Conservation (phyloP, 1,140 invertebrate species). For the Aporrectodea caliginosa region DNA sequence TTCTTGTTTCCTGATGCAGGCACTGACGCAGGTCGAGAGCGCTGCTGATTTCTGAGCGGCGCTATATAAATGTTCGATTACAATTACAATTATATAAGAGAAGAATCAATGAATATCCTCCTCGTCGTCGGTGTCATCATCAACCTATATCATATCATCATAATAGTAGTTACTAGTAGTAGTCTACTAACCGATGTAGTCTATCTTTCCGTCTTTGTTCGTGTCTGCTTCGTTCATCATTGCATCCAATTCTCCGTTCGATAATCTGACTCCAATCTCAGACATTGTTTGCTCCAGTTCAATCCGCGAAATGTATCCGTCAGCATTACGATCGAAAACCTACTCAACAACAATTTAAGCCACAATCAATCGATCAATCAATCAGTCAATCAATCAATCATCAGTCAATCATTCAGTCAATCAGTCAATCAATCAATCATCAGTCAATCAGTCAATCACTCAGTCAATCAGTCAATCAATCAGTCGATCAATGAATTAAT, state of each 20-base stretch:
- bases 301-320: conserved; percentile 25
- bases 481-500: background rate
- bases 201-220: conserved; percentile 31
- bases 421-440: too few relatives aligned
- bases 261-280: conserved; percentile 25
- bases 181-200: conserved; percentile 29
- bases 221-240: conserved; percentile 31
- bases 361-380: background rate
- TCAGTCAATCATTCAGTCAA: too few relatives aligned
- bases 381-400: background rate
- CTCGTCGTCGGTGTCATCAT: background rate
- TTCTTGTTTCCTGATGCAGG: too few relatives aligned
- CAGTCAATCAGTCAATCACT: background rate
- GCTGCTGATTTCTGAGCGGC: too few relatives aligned
- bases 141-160: too few relatives aligned
- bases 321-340: conserved; percentile 30
- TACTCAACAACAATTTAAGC: conserved; percentile 5
- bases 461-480: background rate
- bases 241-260: conserved; percentile 11
- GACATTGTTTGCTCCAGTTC: conserved; percentile 28
- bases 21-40: too few relatives aligned
- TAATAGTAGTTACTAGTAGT: too few relatives aligned
- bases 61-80: background rate
- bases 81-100: background rate
- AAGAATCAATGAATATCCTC: background rate